A percentile compares a stretch with the other conserved stretches of the same genome.
phyloP scores from a whole-genome alignment of 2,113 vertebrate genomes.

The Dipodomys stephensi region DNA sequence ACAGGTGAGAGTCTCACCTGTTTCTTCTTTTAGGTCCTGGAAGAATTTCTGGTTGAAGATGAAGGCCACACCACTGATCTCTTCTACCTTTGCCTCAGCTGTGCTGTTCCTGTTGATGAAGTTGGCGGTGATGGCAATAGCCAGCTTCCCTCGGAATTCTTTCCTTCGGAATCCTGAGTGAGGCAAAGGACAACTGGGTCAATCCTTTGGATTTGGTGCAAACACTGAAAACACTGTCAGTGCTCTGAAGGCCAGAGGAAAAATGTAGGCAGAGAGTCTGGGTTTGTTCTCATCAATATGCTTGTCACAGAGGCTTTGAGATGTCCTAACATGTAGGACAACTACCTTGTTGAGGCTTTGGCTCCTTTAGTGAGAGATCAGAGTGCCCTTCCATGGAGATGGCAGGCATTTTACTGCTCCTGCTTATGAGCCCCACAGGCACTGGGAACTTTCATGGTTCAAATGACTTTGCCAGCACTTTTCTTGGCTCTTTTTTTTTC shows the following conservation, averaged over 20 bases:
- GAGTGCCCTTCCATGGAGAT: background rate
- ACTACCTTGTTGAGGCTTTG: background rate
- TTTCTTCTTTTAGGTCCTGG: conserved; percentile 97
- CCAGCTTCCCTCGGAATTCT: conserved; percentile 97
- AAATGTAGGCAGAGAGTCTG: background rate
- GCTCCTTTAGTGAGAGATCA: background rate
- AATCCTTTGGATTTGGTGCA: conserved; percentile 2
- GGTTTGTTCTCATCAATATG: background rate
- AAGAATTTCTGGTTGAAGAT: conserved; percentile 99
- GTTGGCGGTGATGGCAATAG: conserved; percentile 99
- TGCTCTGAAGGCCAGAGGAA: background rate
- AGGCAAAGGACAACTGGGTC: background rate
- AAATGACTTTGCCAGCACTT: conserved; percentile 16
- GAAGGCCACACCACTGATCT: conserved; percentile 99
- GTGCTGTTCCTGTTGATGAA: conserved; percentile 99
- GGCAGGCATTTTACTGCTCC: background rate
- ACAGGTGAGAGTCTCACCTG: conserved; percentile 87
- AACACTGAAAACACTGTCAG: background rate
- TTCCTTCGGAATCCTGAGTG: conserved; percentile 95
- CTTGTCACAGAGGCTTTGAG: background rate
- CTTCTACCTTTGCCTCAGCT: conserved; percentile 97
- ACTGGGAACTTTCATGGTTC: background rate
- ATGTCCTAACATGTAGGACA: background rate
- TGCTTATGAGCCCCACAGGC: background rate
- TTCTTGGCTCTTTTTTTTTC: background rate